Conservation (phyloP, 2,113 vertebrate genomes). For the Tachysurus vachellii region DNA sequence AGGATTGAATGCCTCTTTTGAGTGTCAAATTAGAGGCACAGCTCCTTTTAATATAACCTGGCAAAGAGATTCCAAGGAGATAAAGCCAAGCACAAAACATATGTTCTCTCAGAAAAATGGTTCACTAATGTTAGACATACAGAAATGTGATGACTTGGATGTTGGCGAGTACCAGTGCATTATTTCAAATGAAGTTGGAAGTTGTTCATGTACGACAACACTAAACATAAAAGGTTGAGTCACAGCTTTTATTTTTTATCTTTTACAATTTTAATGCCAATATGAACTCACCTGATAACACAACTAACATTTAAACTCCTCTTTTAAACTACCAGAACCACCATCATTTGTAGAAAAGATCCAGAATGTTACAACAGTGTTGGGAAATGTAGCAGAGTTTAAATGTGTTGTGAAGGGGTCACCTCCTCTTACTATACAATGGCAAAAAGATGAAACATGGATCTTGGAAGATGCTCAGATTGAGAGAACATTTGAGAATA, state of each 20-base stretch:
- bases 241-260: neutral
- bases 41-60: conserved; percentile 89
- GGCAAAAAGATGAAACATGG: conserved; percentile 94
- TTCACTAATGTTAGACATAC: conserved; percentile 76
- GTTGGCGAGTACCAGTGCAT: conserved; percentile 92
- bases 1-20: conserved; percentile 77
- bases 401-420: conserved; percentile 82
- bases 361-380: conserved; percentile 80
- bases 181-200: conserved; percentile 88
- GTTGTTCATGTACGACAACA: conserved; percentile 83
- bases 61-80: conserved; percentile 91
- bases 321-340: conserved; percentile 82
- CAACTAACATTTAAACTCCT: conserved; percentile 55
- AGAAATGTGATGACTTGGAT: conserved; percentile 85
- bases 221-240: conserved; percentile 91
- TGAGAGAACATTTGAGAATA: conserved; percentile 81
- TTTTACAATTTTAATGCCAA: neutral
- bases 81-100: conserved; percentile 90
- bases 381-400: conserved; percentile 84
- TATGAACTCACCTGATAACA: neutral
- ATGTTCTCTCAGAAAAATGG: conserved; percentile 75
- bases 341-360: conserved; percentile 86
- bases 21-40: conserved; percentile 86
- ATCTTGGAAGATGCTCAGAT: conserved; percentile 85
- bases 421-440: conserved; percentile 83